Conservation (phyloP, 2,888 invertebrate genomes). For the Eledone cirrhosa region DNA sequence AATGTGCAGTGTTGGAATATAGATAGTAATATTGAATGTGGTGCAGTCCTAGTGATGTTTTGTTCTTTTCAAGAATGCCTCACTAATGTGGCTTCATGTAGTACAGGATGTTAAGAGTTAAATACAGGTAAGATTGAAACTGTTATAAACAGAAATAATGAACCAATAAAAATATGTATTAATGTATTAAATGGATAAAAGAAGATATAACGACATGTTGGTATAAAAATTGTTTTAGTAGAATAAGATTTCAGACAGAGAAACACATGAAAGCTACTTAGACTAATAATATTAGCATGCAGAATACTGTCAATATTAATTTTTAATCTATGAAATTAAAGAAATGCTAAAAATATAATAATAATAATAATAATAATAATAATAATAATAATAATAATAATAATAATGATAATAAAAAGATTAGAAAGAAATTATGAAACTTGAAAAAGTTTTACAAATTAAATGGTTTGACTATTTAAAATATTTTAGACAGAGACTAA, state of each 20-base stretch:
- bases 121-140: no score
- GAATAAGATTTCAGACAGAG: constrained; percentile 15
- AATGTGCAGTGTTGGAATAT: no score
- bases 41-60: no score
- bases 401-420: background rate
- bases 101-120: no score
- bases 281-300: constrained; percentile 17
- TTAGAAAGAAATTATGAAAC: constrained; percentile 3
- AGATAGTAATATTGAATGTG: no score
- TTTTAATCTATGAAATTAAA: constrained; percentile 25
- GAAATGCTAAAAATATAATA: constrained; percentile 11
- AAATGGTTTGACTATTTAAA: constrained; percentile 13
- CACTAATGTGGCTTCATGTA: no score
- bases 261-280: constrained; percentile 21
- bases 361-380: background rate
- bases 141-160: no score
- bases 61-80: no score
- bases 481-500: background rate
- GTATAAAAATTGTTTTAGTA: no score
- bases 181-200: no score
- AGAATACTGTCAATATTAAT: background rate
- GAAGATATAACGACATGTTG: no score
- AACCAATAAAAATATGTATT: no score
- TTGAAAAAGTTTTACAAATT: constrained; percentile 25
- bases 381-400: background rate